Conservation (phyloP, 2,888 invertebrate species). For the Lordiphosa andalusiaca region DNA sequence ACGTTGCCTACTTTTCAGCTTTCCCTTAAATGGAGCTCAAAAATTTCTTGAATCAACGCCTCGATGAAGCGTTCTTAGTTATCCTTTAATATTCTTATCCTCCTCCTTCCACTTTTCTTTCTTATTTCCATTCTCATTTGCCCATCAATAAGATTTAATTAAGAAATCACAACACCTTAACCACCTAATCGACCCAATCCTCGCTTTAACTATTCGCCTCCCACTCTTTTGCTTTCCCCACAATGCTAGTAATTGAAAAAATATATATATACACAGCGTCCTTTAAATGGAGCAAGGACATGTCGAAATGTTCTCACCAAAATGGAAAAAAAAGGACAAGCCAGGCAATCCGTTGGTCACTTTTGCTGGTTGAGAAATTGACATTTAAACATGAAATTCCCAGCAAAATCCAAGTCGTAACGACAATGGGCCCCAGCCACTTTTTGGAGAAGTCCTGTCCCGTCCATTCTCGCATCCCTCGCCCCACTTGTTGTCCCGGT, state of each 20-base stretch:
- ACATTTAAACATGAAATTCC: slow-evolving; percentile 73
- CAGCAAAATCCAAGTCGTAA: slow-evolving; percentile 47
- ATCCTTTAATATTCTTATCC: no score
- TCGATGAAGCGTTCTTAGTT: no score
- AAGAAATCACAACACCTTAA: slow-evolving; percentile 50
- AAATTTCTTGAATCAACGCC: no score
- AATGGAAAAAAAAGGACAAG: slow-evolving; percentile 24
- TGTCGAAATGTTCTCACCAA: slow-evolving; percentile 10
- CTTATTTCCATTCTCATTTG: background rate
- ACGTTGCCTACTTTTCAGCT: no score
- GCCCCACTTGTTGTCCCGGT: slow-evolving; percentile 32
- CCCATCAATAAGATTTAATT: slow-evolving; percentile 19
- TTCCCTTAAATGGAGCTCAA: no score
- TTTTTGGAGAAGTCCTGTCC: slow-evolving; percentile 39
- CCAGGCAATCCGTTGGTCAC: slow-evolving; percentile 53
- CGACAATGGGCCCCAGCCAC: slow-evolving; percentile 56
- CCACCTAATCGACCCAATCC: slow-evolving; percentile 39
- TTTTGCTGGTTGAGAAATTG: slow-evolving; percentile 70
- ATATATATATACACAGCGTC: slow-evolving; percentile 47
- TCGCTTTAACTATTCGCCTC: background rate
- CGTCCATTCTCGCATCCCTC: slow-evolving; percentile 9
- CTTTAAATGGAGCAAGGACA: slow-evolving; percentile 43
- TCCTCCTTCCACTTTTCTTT: no score
- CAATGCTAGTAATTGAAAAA: slow-evolving; percentile 66
- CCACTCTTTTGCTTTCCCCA: background rate